Conservation (phyloP, 2,113 vertebrate species). For the Zosterops japonicus region DNA sequence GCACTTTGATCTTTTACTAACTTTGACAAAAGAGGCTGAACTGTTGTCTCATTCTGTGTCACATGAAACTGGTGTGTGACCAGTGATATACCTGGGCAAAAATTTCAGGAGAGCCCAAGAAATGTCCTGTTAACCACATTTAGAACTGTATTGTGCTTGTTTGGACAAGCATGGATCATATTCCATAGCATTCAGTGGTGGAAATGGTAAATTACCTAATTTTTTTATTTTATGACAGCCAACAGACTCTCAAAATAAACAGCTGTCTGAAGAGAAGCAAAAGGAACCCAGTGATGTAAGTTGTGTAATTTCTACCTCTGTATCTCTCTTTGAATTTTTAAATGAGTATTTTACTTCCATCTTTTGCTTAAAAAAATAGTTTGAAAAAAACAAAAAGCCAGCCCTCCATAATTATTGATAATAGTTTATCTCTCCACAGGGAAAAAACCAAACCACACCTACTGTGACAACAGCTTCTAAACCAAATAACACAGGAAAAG, state of each 20-base stretch:
- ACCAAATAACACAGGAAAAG: conserved; percentile 28
- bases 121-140: background rate
- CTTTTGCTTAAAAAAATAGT: accelerated
- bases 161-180: background rate
- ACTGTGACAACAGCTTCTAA: conserved; percentile 2
- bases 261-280: conserved; percentile 27
- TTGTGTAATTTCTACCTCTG: background rate
- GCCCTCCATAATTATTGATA: accelerated
- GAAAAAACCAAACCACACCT: conserved; percentile 11
- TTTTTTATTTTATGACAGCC: conserved; percentile 41
- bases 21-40: background rate
- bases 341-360: background rate
- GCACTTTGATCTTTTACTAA: background rate
- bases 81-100: no score
- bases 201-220: background rate
- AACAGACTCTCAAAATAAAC: conserved; percentile 21
- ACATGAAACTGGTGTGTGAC: background rate
- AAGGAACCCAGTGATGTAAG: conserved; percentile 63
- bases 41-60: background rate
- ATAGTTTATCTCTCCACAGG: conserved; percentile 19
- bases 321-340: background rate
- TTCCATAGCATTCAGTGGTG: accelerated
- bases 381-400: background rate
- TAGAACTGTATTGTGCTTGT: background rate
- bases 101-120: background rate